phyloP scores from a whole-genome alignment of 1,140 invertebrate genomes.

The Orussus abietinus region DNA sequence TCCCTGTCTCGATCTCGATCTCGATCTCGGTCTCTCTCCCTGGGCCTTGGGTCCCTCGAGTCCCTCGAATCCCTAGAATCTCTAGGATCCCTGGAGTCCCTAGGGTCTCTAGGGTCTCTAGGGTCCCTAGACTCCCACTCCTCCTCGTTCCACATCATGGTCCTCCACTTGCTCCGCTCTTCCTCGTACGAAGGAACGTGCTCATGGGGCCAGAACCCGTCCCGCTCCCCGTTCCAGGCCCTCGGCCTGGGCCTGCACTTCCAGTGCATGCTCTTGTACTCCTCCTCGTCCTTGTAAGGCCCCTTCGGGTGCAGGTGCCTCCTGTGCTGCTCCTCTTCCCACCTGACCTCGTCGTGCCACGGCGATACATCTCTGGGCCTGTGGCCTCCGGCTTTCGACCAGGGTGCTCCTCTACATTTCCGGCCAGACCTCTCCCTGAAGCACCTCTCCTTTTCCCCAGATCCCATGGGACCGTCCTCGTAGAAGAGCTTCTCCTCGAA shows the following conservation, averaged over 20 bases:
- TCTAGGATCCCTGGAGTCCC: too few species aligned
- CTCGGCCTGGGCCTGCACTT: slow-evolving; percentile 41
- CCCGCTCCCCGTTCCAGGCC: slow-evolving; percentile 38
- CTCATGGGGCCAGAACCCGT: slow-evolving; percentile 37
- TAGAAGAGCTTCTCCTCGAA: slow-evolving; percentile 41
- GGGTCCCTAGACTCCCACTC: slow-evolving; percentile 26
- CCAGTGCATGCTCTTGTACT: slow-evolving; percentile 43
- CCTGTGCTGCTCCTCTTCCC: slow-evolving; percentile 48
- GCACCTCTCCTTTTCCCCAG: slow-evolving; percentile 33
- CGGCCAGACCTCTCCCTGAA: slow-evolving; percentile 36
- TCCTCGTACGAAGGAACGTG: slow-evolving; percentile 43
- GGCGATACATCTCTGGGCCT: slow-evolving; percentile 36
- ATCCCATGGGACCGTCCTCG: slow-evolving; percentile 22
- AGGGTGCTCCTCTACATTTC: slow-evolving; percentile 32
- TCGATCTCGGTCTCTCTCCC: too few species aligned
- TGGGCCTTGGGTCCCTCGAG: too few species aligned
- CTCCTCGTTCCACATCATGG: slow-evolving; percentile 45
- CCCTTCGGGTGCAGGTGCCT: slow-evolving; percentile 37
- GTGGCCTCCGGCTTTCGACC: slow-evolving; percentile 30
- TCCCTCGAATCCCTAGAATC: too few species aligned
- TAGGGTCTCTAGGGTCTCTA: too few species aligned
- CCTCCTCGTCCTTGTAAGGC: slow-evolving; percentile 47
- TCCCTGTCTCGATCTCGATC: slow-evolving; percentile 21
- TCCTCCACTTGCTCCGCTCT: slow-evolving; percentile 40
- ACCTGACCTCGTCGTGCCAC: slow-evolving; percentile 40